Evolutionary conservation across 2,113 vertebrate species (phyloP).

Genomic region (Rhizomys pruinosus): DNA sequence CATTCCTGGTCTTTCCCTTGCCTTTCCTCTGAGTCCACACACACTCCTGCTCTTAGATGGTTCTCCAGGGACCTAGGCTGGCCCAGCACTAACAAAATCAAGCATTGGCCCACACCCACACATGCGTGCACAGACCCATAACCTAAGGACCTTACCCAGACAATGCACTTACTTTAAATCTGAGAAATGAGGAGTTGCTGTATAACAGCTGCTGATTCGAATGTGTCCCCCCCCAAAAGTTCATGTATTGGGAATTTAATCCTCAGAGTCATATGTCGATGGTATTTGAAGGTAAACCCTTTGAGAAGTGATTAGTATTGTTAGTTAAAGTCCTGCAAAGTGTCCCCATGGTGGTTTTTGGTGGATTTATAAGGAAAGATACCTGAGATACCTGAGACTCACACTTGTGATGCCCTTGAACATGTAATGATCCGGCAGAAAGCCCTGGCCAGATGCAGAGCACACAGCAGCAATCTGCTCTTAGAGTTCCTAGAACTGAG

Average conservation of each 20-base stretch:
- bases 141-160: neutral
- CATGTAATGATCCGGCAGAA: neutral
- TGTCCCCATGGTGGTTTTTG: neutral
- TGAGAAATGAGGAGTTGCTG: neutral
- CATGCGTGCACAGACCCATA: neutral
- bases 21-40: neutral
- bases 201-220: neutral
- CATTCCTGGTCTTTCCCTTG: neutral
- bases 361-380: neutral
- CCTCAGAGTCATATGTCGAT: neutral
- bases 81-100: neutral
- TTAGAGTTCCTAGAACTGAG: neutral
- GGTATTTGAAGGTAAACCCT: neutral
- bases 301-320: neutral
- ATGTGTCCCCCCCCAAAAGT: neutral
- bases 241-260: neutral
- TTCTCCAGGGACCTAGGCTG: neutral
- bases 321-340: neutral
- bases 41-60: neutral
- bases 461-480: neutral
- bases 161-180: neutral
- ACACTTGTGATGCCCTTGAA: neutral
- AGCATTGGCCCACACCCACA: neutral
- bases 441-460: neutral
- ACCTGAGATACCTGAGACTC: no score